Conservation (phyloP, 2,113 vertebrate species). For the Crypturellus undulatus region DNA sequence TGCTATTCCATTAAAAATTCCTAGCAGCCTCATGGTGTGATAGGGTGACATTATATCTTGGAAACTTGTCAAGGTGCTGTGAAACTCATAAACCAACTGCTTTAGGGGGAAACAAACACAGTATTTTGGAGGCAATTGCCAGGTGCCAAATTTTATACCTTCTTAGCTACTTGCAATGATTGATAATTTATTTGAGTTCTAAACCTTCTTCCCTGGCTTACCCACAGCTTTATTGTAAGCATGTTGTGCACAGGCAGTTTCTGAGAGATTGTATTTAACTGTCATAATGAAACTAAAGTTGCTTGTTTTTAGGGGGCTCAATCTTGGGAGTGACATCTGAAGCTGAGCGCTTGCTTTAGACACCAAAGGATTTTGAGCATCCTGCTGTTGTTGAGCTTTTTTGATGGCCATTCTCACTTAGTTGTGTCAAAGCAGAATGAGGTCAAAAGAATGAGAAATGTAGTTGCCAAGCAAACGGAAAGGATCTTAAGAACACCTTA, state of each 20-base stretch:
- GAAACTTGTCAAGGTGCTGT: constrained; percentile 13
- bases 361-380: background rate
- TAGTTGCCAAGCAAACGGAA: background rate
- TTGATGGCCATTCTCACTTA: constrained; percentile 2
- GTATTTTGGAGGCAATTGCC: background rate
- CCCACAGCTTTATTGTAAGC: constrained; percentile 23
- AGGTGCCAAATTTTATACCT: constrained; percentile 35
- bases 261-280: constrained; percentile 49
- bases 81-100: constrained; percentile 33
- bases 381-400: background rate
- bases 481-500: constrained; percentile 29
- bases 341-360: background rate
- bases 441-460: constrained; percentile 25
- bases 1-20: background rate
- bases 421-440: background rate
- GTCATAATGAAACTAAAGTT: constrained; percentile 31
- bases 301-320: background rate
- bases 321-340: background rate
- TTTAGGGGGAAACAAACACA: constrained; percentile 23
- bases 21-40: background rate
- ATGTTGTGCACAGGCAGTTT: constrained; percentile 38
- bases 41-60: background rate
- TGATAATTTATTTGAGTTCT: constrained; percentile 29
- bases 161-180: constrained; percentile 16
- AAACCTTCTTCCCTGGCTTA: constrained; percentile 12